Evolutionary conservation across 2,797 vertebrate genomes (phyloP).

Genomic region (Pelodytes ibericus): DNA sequence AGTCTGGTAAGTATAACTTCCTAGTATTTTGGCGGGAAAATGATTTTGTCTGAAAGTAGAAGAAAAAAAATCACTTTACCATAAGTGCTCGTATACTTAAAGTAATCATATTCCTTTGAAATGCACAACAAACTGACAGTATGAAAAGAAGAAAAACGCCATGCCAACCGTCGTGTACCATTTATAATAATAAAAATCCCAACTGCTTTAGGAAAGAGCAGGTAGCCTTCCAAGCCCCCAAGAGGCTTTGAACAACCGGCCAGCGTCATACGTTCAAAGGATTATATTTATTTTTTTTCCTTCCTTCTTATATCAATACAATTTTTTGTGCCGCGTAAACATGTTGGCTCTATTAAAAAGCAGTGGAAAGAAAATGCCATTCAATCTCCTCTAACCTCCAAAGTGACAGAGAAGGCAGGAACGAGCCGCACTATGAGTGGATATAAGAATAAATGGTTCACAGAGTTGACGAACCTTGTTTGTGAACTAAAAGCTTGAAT

Average conservation of each 20-base stretch:
- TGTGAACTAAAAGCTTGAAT: too few relatives aligned
- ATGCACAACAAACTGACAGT: too few relatives aligned
- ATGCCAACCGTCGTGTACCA: background rate
- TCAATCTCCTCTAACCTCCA: constrained; percentile 35
- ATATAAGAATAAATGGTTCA: background rate
- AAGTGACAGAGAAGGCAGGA: constrained; percentile 21
- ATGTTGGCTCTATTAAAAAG: constrained; percentile 7
- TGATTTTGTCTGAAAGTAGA: too few relatives aligned
- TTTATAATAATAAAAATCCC: constrained; percentile 22
- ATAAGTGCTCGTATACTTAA: too few relatives aligned
- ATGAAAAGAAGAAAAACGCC: too few relatives aligned
- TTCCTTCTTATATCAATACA: too few relatives aligned
- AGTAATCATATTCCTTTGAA: too few relatives aligned
- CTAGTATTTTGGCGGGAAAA: too few relatives aligned
- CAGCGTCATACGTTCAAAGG: constrained; percentile 17
- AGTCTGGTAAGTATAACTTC: too few relatives aligned
- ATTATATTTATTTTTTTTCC: constrained; percentile 17
- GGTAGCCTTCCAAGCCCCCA: constrained; percentile 1
- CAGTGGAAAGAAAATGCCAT: constrained; percentile 13
- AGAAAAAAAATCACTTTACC: too few relatives aligned
- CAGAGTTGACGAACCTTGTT: too few relatives aligned
- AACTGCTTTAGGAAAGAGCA: constrained; percentile 11
- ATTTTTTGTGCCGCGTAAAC: constrained; percentile 8
- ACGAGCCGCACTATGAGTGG: constrained; percentile 13
- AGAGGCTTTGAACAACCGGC: constrained; percentile 16